Percentiles rank a stretch among this genome's conserved stretches.
Conservation (phyloP, 2,888 invertebrate species). For the Spisula solida region DNA sequence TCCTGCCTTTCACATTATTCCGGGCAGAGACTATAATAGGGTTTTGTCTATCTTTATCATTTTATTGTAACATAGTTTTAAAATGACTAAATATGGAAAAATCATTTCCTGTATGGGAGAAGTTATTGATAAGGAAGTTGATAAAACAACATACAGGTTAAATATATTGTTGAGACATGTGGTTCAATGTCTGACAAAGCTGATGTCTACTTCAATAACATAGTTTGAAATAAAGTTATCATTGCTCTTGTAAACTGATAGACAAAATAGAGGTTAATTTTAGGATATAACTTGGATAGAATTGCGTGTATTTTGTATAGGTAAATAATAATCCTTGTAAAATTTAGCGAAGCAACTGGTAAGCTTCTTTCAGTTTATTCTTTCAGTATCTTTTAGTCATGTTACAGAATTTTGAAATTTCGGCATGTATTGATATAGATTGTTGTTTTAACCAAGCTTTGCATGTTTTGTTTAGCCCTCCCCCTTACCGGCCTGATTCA, state of each 20-base stretch:
- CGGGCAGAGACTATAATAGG: not conserved
- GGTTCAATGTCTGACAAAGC: not conserved
- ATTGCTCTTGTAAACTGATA: too few relatives aligned
- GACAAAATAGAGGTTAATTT: not conserved
- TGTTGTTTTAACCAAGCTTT: conserved; percentile 21
- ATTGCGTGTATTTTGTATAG: not conserved
- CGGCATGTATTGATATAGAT: not conserved
- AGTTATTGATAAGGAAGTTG: too few relatives aligned
- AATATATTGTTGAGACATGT: too few relatives aligned
- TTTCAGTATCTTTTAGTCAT: not conserved
- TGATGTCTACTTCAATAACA: not conserved
- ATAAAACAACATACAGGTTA: too few relatives aligned
- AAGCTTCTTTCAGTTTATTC: not conserved
- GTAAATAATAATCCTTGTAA: not conserved
- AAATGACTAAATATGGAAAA: too few relatives aligned
- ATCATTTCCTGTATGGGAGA: too few relatives aligned
- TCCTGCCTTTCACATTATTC: too few relatives aligned
- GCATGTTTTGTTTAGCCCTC: conserved; percentile 74
- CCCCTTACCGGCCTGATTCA: conserved; percentile 77
- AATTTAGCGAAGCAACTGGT: not conserved
- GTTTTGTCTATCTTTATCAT: not conserved
- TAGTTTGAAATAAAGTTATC: not conserved
- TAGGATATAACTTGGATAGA: not conserved
- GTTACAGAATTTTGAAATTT: not conserved
- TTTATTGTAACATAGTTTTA: not conserved